Base-by-base conservation (phyloP, 2,113 vertebrate species). In the Rana temporaria region DNA sequence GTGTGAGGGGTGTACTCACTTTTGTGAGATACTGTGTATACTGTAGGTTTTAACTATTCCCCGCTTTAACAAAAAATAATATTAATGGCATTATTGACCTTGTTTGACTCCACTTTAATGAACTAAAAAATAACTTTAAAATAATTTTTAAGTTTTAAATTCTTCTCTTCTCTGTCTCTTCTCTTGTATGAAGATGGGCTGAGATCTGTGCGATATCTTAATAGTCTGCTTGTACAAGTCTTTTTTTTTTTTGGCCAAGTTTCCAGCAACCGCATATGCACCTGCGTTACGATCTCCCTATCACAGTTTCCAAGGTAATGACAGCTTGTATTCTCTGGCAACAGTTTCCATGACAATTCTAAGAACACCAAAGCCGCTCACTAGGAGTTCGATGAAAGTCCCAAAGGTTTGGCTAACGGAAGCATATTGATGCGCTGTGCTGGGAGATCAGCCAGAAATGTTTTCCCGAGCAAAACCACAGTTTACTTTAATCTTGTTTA, bases 301-400 rank as follows among this genome's bases (percentile, higher is more conserved):
- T 73, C 7, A 5, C 12, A 2, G 75, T 87, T 79, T 82, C 83
- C 84, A 84, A 64, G 83, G 85, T 53, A 67, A 87, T 81, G 67
- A 74, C 71, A 87, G 85, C 84, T 85, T 85, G 86, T 81, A 74
- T 81, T 78, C 79, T 70, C 52, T 85, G 82, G 85, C 57, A 84
- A 85, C 83, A 3, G 86, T 87, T 85, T 85, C 86, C 86, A 87
- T 84, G 80, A 85, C 81, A 79, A 84, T 57, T 79, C 60, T 81
- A 67, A 52, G 57, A 85, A 71, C 78, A 84, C 79, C 71, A 83
- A 48, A 67, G 62, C 22, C 16, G 68, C 32, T 52, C 38, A 48
- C 63, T 60, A 73, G 57, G 71, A 74, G 60, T 82, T 68, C 67
- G 59, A 66, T 68, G 32, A 63, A 66, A 67, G 63, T 69, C 78